A percentile compares a stretch with the other conserved stretches of the same genome.
These are phyloP conservation scores for Rallus crepitans DNA, from an alignment of 2,797 vertebrate genomes.

Conservation along the genomic window DNA sequence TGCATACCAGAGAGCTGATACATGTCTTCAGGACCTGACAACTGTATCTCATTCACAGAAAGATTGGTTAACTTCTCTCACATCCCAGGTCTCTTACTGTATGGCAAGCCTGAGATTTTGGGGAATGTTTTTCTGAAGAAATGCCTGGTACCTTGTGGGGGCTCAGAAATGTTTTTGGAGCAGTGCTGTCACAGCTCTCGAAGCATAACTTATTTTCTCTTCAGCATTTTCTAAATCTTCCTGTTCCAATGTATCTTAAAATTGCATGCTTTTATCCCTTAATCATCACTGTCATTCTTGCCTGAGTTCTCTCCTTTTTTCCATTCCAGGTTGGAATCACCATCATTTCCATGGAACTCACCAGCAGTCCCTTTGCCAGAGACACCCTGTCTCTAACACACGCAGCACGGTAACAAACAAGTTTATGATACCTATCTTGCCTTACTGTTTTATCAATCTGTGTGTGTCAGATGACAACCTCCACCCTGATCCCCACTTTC, in stretches of 20 bases:
- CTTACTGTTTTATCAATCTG: not conserved
- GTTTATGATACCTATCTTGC: not conserved
- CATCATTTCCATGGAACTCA: not conserved
- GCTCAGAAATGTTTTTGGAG: not conserved
- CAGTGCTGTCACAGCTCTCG: not conserved
- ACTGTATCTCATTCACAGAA: not conserved
- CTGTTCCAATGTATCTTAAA: not conserved
- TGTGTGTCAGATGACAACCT: not conserved
- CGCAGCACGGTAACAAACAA: fast-evolving
- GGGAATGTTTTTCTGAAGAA: not conserved
- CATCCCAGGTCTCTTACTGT: not conserved
- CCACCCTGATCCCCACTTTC: not conserved
- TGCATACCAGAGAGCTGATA: not conserved
- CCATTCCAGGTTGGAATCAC: not conserved
- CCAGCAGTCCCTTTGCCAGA: not conserved
- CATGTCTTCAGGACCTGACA: not conserved
- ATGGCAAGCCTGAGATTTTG: not conserved
- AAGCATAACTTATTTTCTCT: not conserved
- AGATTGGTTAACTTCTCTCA: not conserved
- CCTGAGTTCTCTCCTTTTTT: not conserved
- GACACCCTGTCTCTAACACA: not conserved
- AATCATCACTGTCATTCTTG: not conserved
- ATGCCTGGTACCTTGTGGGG: not conserved
- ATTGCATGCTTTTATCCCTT: not conserved
- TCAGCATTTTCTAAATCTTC: not conserved